Base-by-base conservation (phyloP, 2,888 invertebrate genomes). In the Agrenia bidenticulata region DNA sequence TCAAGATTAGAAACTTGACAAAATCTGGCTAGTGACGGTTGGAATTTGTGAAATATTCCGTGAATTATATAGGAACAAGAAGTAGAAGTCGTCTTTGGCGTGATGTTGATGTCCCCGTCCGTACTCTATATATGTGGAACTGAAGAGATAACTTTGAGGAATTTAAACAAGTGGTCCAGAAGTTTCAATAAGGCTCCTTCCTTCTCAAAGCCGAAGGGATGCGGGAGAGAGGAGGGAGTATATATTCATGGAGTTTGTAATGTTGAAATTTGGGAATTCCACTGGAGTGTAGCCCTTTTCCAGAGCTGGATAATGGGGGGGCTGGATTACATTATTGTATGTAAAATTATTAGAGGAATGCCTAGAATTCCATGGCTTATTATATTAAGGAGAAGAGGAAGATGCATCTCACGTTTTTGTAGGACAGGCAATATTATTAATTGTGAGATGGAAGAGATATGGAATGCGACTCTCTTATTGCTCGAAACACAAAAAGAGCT, bases 361-460 rank as follows among this genome's bases (percentile, higher is more conserved):
- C 58, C 66, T 69, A 61, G 57, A 64, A 73, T 74, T 74, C 72
- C 73, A 60, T 27, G 64, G 72, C 72, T 74, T 74, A 73, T 72
- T 72, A 70, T 72, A 61, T 72, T 66, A 58, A 71, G 56, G 61
- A 63, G 54, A 66, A 62, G 60, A 56, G 61, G 64, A 58, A 73
- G 72, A 75, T 75, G 75, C 73, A 75, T 73, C 73, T 75, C 75
- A 75, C 73, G 75, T 75, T 73, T 75, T 73, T 75, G 66, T 65
- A 73, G 72, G 72, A 75, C 72, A 75, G 75, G 70, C 66, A 73
- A 73, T 75, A 73, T 75, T 75, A 75, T 73, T 75, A 75, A 75
- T 75, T 75, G 73, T 68, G 68, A 72, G 71, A 70, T 67, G 71
- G 67, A 39, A 49, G 58, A 71, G 71, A 71, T 71, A 71, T 68